Percentiles rank a stretch among this genome's conserved stretches.
phyloP scores from a whole-genome alignment of 2,113 vertebrate genomes.

The Barbus barbus region DNA sequence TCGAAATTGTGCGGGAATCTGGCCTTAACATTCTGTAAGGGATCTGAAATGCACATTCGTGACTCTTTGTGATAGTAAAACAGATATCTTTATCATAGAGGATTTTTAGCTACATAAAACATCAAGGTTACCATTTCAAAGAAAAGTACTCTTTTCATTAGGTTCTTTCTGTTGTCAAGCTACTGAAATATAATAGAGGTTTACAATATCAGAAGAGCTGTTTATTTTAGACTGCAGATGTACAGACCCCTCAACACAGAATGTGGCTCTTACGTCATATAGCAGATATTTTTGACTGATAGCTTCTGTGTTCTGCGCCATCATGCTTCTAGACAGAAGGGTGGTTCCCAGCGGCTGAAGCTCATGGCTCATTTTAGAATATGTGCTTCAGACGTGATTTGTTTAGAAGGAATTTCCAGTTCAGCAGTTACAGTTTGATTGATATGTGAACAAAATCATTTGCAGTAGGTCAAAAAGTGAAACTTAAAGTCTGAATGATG shows the following conservation, averaged over 20 bases:
- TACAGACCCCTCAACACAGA: background rate
- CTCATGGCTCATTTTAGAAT: background rate
- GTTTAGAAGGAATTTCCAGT: slow-evolving; percentile 20
- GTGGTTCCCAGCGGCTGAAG: background rate
- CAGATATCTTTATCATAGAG: background rate
- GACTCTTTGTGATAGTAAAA: background rate
- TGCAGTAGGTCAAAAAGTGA: background rate
- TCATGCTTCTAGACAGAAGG: background rate
- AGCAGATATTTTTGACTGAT: background rate
- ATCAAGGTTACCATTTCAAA: background rate
- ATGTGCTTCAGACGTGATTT: slow-evolving; percentile 6
- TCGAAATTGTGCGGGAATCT: background rate
- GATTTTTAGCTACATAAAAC: background rate
- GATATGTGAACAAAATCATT: slow-evolving; percentile 2
- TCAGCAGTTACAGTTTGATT: background rate
- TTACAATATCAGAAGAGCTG: background rate
- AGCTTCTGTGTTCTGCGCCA: slow-evolving; percentile 2
- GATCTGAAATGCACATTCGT: background rate
- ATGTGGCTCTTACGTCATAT: background rate
- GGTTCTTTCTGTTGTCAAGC: background rate
- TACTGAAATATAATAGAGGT: background rate
- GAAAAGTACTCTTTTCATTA: background rate
- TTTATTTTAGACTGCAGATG: background rate
- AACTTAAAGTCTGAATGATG: background rate
- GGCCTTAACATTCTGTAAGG: background rate